phyloP scores from a whole-genome alignment of 1,140 invertebrate genomes.

The Oscheius sp. region DNA sequence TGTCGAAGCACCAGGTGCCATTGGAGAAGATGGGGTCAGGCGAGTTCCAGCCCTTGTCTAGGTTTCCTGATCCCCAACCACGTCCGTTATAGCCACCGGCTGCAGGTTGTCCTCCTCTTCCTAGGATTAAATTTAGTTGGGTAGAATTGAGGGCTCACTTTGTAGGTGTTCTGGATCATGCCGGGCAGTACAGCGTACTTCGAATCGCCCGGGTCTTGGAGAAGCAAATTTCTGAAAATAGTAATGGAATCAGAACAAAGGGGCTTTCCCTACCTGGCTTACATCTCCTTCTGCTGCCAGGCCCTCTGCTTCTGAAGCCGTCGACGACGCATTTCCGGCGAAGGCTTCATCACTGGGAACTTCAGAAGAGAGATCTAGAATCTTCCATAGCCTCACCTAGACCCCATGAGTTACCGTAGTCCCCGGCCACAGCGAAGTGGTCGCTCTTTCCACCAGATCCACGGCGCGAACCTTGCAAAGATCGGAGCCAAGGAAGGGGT shows the following conservation, averaged over 20 bases:
- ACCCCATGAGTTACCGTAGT: constrained; percentile 69
- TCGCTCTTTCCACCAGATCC: constrained; percentile 83
- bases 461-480: constrained; percentile 78
- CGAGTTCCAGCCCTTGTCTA: constrained; percentile 39
- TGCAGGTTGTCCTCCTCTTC: constrained; percentile 36
- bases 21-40: constrained; percentile 67
- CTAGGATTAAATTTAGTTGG: no score
- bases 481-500: constrained; percentile 84
- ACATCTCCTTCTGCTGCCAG: constrained; percentile 65
- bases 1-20: constrained; percentile 85
- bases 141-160: constrained; percentile 48
- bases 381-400: neutral
- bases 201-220: constrained; percentile 64
- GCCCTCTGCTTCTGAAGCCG: constrained; percentile 66
- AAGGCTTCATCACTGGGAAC: constrained; percentile 66
- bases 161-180: constrained; percentile 64
- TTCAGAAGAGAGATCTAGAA: constrained; percentile 77
- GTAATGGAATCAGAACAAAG: no score
- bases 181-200: constrained; percentile 65
- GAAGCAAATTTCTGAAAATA: constrained; percentile 60
- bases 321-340: constrained; percentile 55
- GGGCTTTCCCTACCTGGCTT: constrained; percentile 31
- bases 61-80: constrained; percentile 8
- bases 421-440: constrained; percentile 85
- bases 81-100: constrained; percentile 30